Conservation (phyloP, 2,113 vertebrate genomes). For the Naja naja region DNA sequence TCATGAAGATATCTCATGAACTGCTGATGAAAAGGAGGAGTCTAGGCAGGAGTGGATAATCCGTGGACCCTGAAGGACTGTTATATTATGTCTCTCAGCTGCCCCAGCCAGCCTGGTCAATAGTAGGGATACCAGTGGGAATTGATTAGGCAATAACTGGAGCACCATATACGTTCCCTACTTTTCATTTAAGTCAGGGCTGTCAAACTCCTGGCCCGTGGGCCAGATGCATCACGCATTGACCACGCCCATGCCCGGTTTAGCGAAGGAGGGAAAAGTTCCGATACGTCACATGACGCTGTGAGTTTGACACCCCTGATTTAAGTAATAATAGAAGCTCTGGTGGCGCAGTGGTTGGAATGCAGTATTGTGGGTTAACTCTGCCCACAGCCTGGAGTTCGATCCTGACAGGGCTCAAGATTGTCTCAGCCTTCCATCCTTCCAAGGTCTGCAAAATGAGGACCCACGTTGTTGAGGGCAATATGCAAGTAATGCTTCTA, state of each 20-base stretch:
- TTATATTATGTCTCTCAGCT: background rate
- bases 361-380: background rate
- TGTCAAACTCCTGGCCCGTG: background rate
- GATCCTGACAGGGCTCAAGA: background rate
- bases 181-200: too few species aligned
- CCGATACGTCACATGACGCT: accelerated
- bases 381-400: background rate
- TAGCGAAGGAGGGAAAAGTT: too few species aligned
- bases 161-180: background rate
- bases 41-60: background rate
- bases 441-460: background rate
- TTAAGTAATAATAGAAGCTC: background rate
- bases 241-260: too few species aligned
- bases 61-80: background rate
- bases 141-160: background rate
- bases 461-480: background rate
- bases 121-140: background rate
- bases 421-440: background rate
- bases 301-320: too few species aligned
- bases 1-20: background rate
- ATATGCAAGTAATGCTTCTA: background rate
- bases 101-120: background rate
- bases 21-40: background rate
- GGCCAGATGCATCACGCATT: too few species aligned
- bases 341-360: background rate